A percentile compares a stretch with the other conserved stretches of the same genome.
These are phyloP conservation scores for Okapia johnstoni DNA, from an alignment of 2,113 vertebrate genomes.

Conservation along the genomic window DNA sequence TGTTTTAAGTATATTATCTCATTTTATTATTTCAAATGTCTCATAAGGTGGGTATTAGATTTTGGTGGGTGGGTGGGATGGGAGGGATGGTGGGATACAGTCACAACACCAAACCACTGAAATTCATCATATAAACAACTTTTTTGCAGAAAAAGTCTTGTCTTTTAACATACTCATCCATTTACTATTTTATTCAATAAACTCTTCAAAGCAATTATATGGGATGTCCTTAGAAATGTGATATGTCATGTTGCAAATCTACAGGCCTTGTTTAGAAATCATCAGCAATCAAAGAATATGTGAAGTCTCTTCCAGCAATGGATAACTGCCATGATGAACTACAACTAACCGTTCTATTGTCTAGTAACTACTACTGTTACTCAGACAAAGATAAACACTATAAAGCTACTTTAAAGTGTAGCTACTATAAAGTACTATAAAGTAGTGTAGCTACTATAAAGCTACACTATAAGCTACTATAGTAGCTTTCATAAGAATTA, in stretches of 20 bases:
- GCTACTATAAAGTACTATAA: too few species aligned
- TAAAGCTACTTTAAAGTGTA: background rate
- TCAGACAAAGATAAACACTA: background rate
- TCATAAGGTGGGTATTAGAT: background rate
- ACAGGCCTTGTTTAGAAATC: background rate
- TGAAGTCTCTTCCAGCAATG: constrained; percentile 30
- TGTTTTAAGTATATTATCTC: constrained; percentile 38
- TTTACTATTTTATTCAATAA: background rate
- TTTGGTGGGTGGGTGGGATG: background rate
- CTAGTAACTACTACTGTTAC: background rate
- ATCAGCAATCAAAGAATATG: constrained; percentile 40
- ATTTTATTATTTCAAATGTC: constrained; percentile 31
- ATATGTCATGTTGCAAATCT: background rate
- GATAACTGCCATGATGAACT: constrained; percentile 46
- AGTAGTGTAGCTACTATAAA: too few species aligned
- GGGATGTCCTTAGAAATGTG: background rate
- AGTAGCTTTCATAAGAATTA: background rate
- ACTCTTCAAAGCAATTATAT: background rate
- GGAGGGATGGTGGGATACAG: background rate
- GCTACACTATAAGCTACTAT: too few species aligned
- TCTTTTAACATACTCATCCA: background rate
- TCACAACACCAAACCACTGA: background rate
- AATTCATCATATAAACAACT: background rate
- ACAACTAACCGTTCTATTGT: background rate
- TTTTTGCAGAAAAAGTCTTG: background rate